These are phyloP conservation scores for Contarinia nasturtii DNA, from an alignment of 1,140 invertebrate genomes.

Conservation along the genomic window DNA sequence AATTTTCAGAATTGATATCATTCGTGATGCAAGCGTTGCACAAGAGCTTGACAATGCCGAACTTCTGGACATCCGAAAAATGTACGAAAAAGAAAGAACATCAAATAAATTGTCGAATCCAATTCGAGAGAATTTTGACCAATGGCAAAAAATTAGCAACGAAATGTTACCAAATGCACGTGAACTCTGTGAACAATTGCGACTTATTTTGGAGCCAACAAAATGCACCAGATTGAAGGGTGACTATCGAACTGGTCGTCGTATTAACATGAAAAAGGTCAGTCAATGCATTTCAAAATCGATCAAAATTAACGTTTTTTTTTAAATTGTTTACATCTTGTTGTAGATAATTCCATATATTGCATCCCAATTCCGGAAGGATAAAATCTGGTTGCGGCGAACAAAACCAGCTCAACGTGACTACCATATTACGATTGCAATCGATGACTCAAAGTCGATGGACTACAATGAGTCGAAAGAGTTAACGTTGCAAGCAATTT, in stretches of 20 bases:
- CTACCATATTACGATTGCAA: conserved; percentile 90
- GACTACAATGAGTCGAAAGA: conserved; percentile 74
- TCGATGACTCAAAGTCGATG: conserved; percentile 95
- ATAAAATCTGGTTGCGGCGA: conserved; percentile 94
- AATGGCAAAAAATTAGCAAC: conserved; percentile 19
- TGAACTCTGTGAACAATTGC: conserved; percentile 82
- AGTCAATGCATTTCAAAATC: too few relatives aligned
- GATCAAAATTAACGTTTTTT: too few relatives aligned
- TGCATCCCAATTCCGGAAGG: conserved; percentile 95
- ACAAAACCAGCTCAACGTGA: conserved; percentile 90
- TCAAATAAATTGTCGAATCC: conserved; percentile 7
- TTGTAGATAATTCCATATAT: conserved; percentile 83
- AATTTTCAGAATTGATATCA: conserved; percentile 12
- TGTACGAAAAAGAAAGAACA: conserved; percentile 15
- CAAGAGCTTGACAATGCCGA: conserved; percentile 14
- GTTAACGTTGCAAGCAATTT: conserved; percentile 85
- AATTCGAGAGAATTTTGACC: conserved; percentile 18
- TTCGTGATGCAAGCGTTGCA: conserved; percentile 13
- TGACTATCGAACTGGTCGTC: conserved; percentile 89
- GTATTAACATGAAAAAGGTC: conserved; percentile 90
- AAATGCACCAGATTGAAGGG: conserved; percentile 72
- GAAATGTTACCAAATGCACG: conserved; percentile 36
- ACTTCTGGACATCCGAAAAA: conserved; percentile 14
- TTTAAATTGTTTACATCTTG: background rate
- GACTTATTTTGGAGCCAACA: conserved; percentile 88